These are phyloP conservation scores for Atopsyche davidsoni DNA, from an alignment of 1,140 invertebrate genomes.

Conservation along the genomic window DNA sequence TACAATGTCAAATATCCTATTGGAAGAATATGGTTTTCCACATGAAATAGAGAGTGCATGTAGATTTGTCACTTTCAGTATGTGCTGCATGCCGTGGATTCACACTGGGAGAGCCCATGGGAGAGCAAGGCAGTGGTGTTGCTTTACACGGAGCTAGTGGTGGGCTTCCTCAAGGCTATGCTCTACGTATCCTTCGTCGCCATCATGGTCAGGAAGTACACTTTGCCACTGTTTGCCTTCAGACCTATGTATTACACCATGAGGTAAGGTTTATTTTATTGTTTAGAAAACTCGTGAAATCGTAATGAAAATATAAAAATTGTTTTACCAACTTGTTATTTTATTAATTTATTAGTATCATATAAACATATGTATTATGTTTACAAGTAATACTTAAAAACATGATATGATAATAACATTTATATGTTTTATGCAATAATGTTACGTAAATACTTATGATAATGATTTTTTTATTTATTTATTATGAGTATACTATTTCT, in stretches of 20 bases:
- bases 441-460: too few species aligned
- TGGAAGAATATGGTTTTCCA: constrained; percentile 5
- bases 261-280: constrained; percentile 62
- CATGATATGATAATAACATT: too few species aligned
- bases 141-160: constrained; percentile 92
- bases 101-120: constrained; percentile 95
- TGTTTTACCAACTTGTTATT: constrained; percentile 1
- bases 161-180: constrained; percentile 84
- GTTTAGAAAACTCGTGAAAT: too few species aligned
- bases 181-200: constrained; percentile 91
- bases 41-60: neutral
- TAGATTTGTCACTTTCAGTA: constrained; percentile 54
- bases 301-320: constrained; percentile 1
- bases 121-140: constrained; percentile 98
- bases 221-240: constrained; percentile 96
- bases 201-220: constrained; percentile 97
- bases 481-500: too few species aligned
- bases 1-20: too few species aligned
- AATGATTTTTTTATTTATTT: too few species aligned
- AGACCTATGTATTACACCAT: constrained; percentile 98
- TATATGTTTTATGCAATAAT: too few species aligned
- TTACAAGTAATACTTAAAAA: too few species aligned
- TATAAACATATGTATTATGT: too few species aligned
- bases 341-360: neutral
- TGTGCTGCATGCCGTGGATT: constrained; percentile 86